Evolutionary conservation across 2,113 vertebrate species (phyloP), one percentile per base, ranked within the genome.

Genomic region (Clinocottus analis): DNA sequence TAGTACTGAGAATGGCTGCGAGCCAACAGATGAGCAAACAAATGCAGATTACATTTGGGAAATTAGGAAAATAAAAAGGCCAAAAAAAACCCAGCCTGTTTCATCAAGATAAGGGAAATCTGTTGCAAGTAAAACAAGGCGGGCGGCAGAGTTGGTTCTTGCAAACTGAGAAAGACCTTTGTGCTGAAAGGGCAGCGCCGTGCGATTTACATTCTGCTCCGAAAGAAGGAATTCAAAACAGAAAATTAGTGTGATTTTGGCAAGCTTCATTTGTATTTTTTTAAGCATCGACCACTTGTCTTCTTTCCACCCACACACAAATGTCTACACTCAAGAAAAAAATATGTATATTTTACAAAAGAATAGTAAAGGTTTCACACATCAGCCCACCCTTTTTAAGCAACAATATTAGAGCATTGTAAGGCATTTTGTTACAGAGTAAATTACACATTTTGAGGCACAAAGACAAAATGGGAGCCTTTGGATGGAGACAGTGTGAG

Each of bases 401-500:
- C 49, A 39, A 12, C 59, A 19, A 13, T 33, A 53, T 80, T 8
- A 27, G 71, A 65, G 73, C 74, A 58, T 66, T 62, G 55, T 33
- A 68, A 33, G 25, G 56, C 43, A 58, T 72, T 67, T 61, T 29
- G 53, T 73, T 77, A 58, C 63, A 49, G 27, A 82, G 35, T n/a
- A 62, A 73, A 82, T 68, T 51, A 80, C 56, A 67, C 33, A 64
- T 58, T 76, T 79, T 74, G 58, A 75, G 45, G 47, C 77, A 21
- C 55, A 66, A 29, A 80, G n/a, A 77, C 78, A 84, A 88, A 90
- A 77, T 83, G 84, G 79, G 86, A 87, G 80, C 75, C 75, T 41
- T 45, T 86, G 83, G 85, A 65, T 33, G 12, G 77, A 75, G 63
- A 59, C 64, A 27, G 64, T 67, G 59, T 68, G 76, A 78, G 76